Conservation (phyloP, 2,113 vertebrate genomes). For the Euleptes europaea region DNA sequence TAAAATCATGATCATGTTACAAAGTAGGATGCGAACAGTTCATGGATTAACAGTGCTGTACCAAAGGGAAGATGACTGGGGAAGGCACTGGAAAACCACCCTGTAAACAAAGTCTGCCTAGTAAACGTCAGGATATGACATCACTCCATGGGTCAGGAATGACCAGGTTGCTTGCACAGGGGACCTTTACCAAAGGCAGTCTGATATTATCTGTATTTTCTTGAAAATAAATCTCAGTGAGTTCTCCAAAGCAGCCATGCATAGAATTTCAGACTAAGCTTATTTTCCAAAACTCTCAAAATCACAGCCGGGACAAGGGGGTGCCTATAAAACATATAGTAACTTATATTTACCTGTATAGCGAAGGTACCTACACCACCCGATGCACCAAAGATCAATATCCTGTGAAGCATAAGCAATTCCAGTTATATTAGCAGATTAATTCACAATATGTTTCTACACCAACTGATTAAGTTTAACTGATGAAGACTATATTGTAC, state of each 20-base stretch:
- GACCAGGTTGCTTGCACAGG: too few species aligned
- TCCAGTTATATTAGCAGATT: slow-evolving; percentile 6
- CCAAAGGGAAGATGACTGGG: too few species aligned
- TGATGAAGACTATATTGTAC: background rate
- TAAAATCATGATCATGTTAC: too few species aligned
- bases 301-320: background rate
- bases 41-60: too few species aligned
- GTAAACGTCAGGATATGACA: too few species aligned
- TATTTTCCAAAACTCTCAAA: background rate
- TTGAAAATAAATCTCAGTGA: too few species aligned
- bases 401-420: slow-evolving; percentile 73
- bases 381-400: slow-evolving; percentile 92
- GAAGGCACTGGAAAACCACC: too few species aligned
- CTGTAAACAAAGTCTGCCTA: too few species aligned
- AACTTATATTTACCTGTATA: slow-evolving; percentile 83
- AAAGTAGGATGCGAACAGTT: too few species aligned
- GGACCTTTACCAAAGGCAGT: too few species aligned
- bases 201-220: too few species aligned
- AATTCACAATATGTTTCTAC: background rate
- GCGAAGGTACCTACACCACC: slow-evolving; percentile 96
- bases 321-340: background rate
- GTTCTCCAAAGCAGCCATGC: background rate
- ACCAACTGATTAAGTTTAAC: background rate
- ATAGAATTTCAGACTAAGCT: background rate
- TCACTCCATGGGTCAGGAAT: too few species aligned